phyloP scores from a whole-genome alignment of 2,113 vertebrate species.

The Bufo gargarizans region DNA sequence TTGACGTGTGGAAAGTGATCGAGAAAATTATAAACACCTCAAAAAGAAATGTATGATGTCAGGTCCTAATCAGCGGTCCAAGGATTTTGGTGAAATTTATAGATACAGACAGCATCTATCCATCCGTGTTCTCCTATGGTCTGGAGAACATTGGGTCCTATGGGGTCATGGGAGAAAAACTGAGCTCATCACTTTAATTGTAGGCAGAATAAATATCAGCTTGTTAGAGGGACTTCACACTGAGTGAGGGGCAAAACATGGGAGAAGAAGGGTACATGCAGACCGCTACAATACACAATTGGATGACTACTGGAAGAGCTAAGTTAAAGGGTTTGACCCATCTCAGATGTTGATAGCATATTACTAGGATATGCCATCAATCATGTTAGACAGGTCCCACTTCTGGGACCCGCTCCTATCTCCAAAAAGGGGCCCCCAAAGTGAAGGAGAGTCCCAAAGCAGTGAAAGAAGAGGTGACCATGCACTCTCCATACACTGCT shows the following conservation, averaged over 20 bases:
- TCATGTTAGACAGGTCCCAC: too few species aligned
- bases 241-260: conserved; percentile 13
- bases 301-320: too few species aligned
- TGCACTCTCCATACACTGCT: too few species aligned
- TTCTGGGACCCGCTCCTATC: too few species aligned
- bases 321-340: not conserved
- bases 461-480: too few species aligned
- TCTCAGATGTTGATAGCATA: too few species aligned
- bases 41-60: not conserved
- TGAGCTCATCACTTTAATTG: conserved; percentile 34
- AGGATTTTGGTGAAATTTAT: not conserved
- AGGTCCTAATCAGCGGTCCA: not conserved
- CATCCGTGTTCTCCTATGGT: not conserved
- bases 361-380: too few species aligned
- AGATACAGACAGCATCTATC: not conserved
- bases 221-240: conserved; percentile 12
- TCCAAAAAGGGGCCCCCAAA: too few species aligned
- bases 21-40: not conserved
- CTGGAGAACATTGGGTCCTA: conserved; percentile 19
- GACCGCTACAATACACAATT: not conserved
- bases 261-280: not conserved
- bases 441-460: too few species aligned
- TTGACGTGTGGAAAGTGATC: not conserved
- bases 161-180: not conserved
- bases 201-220: conserved; percentile 29